Conservation (phyloP, 2,888 invertebrate genomes). For the Patella caerulea region DNA sequence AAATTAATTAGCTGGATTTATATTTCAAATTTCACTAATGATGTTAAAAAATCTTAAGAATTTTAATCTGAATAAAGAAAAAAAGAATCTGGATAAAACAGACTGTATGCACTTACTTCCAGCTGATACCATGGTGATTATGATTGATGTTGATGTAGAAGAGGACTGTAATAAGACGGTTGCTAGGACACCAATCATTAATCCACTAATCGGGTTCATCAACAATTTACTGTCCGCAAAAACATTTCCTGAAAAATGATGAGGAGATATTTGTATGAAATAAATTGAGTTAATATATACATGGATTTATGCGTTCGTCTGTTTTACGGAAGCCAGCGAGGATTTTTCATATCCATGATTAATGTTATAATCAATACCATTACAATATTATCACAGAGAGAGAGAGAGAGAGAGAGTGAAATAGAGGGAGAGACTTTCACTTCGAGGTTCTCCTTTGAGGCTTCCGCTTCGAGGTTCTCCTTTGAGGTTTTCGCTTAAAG, state of each 20-base stretch:
- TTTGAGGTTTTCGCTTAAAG: too few relatives aligned
- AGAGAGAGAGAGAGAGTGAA: too few relatives aligned
- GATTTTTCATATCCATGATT: too few relatives aligned
- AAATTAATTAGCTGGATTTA: not conserved
- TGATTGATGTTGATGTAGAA: constrained; percentile 73
- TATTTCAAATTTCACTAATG: not conserved
- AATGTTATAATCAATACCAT: too few relatives aligned
- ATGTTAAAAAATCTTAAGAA: not conserved
- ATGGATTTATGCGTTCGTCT: too few relatives aligned
- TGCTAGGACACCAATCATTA: constrained; percentile 76
- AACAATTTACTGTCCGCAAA: constrained; percentile 55
- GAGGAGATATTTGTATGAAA: too few relatives aligned
- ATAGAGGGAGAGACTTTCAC: too few relatives aligned
- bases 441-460: too few relatives aligned
- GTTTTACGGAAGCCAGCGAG: too few relatives aligned
- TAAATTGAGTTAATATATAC: too few relatives aligned
- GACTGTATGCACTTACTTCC: constrained; percentile 61
- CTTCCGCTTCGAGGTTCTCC: too few relatives aligned
- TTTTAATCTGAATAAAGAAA: not conserved
- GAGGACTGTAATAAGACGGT: constrained; percentile 75
- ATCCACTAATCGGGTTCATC: constrained; percentile 74
- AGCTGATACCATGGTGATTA: constrained; percentile 69
- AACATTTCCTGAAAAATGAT: constrained; percentile 31
- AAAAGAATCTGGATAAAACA: not conserved
- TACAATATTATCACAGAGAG: too few relatives aligned